These are phyloP conservation scores for Petrophora chlorosata DNA, from an alignment of 2,888 invertebrate species.

Conservation along the genomic window DNA sequence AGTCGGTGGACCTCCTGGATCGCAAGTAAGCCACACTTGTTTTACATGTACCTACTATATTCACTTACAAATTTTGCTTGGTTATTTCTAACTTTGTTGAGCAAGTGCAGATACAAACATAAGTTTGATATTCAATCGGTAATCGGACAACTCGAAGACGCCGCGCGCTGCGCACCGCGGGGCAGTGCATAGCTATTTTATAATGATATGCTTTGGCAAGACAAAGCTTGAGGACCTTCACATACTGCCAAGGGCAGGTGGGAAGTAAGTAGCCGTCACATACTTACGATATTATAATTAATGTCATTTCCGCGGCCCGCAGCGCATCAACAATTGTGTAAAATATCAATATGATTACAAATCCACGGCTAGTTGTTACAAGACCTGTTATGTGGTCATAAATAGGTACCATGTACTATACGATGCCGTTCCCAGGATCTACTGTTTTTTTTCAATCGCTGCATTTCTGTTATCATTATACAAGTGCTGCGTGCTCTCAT, in stretches of 20 bases:
- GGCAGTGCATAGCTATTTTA: conserved; percentile 24
- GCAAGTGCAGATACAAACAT: no score
- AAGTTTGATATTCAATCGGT: no score
- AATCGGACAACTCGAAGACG: no score
- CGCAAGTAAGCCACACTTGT: no score
- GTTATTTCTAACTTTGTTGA: no score
- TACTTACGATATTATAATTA: conserved; percentile 51
- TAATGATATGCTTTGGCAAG: conserved; percentile 44
- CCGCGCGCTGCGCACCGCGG: no score
- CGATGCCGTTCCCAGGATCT: conserved; percentile 1
- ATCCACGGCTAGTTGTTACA: neutral
- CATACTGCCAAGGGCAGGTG: conserved; percentile 48
- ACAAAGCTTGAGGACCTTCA: conserved; percentile 52
- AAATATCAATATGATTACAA: conserved; percentile 7
- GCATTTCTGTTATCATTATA: conserved; percentile 2
- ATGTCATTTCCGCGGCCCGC: conserved; percentile 55
- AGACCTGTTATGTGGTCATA: conserved; percentile 3
- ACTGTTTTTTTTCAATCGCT: no score
- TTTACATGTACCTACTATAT: no score
- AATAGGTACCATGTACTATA: conserved; percentile 3
- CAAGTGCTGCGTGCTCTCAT: no score
- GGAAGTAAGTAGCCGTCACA: conserved; percentile 29
- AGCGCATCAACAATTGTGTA: conserved; percentile 27
- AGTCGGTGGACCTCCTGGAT: no score
- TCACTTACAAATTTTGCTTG: no score